Evolutionary conservation across 1,140 invertebrate species (phyloP).

Genomic region (Coelopa frigida): DNA sequence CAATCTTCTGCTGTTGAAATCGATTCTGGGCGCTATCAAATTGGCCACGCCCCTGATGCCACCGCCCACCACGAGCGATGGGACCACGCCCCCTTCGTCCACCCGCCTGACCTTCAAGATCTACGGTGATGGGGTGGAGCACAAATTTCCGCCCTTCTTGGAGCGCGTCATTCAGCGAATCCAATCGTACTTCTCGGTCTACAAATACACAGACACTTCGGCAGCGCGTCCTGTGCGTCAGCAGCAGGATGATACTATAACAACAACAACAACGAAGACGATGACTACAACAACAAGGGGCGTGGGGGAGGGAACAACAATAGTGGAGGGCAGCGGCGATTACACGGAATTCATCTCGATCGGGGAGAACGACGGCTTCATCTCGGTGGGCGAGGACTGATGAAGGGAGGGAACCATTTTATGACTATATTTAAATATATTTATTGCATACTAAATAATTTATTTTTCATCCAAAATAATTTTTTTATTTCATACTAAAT

Average conservation of each 20-base stretch:
- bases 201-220: constrained; percentile 46
- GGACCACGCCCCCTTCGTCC: constrained; percentile 7
- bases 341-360: constrained; percentile 13
- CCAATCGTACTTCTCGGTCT: constrained; percentile 53
- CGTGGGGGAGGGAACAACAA: background rate
- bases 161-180: constrained; percentile 56
- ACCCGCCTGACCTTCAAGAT: constrained; percentile 24
- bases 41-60: too few species aligned
- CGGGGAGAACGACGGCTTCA: constrained; percentile 18
- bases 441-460: too few species aligned
- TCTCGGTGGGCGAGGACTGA: constrained; percentile 21
- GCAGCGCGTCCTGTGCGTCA: constrained; percentile 21
- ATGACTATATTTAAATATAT: too few species aligned
- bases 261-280: background rate
- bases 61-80: background rate
- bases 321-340: background rate
- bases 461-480: too few species aligned
- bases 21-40: constrained; percentile 23
- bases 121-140: constrained; percentile 41
- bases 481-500: too few species aligned
- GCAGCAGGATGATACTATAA: background rate
- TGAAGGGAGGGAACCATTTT: too few species aligned
- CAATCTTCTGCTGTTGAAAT: constrained; percentile 17
- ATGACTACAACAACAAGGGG: background rate
- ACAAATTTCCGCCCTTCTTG: constrained; percentile 55